These are phyloP conservation scores for Iphiclides podalirius DNA, from an alignment of 2,888 invertebrate species.

Conservation along the genomic window DNA sequence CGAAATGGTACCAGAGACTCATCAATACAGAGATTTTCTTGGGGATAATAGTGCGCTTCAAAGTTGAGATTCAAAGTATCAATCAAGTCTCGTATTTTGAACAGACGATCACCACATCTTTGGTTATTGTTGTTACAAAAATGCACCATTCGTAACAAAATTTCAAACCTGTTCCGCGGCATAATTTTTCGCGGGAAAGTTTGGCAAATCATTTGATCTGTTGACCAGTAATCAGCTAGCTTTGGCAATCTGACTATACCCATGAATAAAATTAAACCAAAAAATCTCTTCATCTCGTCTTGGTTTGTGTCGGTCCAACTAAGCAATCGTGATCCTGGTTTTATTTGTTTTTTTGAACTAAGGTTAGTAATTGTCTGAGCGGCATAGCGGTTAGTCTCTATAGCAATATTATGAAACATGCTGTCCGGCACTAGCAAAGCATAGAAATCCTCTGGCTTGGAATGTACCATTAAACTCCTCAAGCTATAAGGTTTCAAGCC, in stretches of 20 bases:
- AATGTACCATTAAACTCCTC: constrained; percentile 27
- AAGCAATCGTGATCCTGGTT: constrained; percentile 8
- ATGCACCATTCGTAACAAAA: constrained; percentile 25
- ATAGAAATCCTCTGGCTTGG: constrained; percentile 30
- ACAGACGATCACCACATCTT: constrained; percentile 1
- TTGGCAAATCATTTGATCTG: constrained; percentile 22
- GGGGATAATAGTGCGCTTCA: constrained; percentile 2
- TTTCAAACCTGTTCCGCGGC: neutral
- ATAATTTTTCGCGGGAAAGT: constrained; percentile 19
- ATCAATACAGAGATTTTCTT: constrained; percentile 13
- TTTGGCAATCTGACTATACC: constrained; percentile 30
- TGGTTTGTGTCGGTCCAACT: neutral
- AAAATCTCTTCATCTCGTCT: constrained; percentile 21
- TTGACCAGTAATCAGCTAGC: neutral
- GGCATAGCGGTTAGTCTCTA: constrained; percentile 28
- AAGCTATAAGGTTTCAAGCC: constrained; percentile 28
- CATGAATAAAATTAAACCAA: constrained; percentile 29
- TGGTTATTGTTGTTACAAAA: constrained; percentile 19
- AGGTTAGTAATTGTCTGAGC: constrained; percentile 11
- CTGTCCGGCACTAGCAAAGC: constrained; percentile 30
- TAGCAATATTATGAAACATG: constrained; percentile 29
- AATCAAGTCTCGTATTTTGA: neutral
- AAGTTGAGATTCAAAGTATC: constrained; percentile 5
- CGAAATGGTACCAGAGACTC: constrained; percentile 29
- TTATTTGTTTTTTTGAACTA: constrained; percentile 23